Base-by-base conservation (phyloP, 92 coral and sea anemone genomes). In the Micromussa lordhowensis region DNA sequence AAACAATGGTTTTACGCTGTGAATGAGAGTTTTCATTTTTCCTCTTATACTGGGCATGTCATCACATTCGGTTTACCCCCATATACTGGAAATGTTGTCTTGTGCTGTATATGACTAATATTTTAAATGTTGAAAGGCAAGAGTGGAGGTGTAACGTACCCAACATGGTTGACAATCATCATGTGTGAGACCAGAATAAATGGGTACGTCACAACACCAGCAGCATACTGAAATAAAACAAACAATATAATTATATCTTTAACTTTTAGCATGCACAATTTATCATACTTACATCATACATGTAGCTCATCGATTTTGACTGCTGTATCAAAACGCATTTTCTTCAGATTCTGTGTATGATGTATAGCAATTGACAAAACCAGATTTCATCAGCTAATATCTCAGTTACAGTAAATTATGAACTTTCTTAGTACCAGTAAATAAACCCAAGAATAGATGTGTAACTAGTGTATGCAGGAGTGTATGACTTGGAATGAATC, bases 91-190 rank as follows among this genome's bases (percentile, higher is more conserved):
- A 63, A 9, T 24, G 13, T n/a, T 28, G n/a, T 63, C 29, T 63
- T 63, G 22, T 61, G 19, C 59, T 17, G 19, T 61, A 21, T 19
- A 21, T 63, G 30, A 10, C 29, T 63, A 21, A 63, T 24, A 63
- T 44, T 44, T 44, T 44, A n/a, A n/a, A n/a, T n/a, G 51, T 8
- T 44, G 51, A 44, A 44, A 15, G 22, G 61, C 61, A 3, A 15
- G 61, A 55, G 61, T 55, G 34, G 8, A 53, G 30, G 68, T 40
- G 2, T 8, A 30, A 44, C 95, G 87, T 75, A 97, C 99, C 98
- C 94, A 68, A 93, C 93, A 78, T 97, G 89, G 75, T 95, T 97
- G 44, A 93, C 87, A 9, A 96, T 95, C 98, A 97, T 97, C 88
- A 94, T 89, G 88, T 96, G 93, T 7, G 96, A 85, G 30, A 95